These are phyloP conservation scores for Chydorus sphaericus DNA, from an alignment of 2,888 invertebrate genomes.

Conservation along the genomic window DNA sequence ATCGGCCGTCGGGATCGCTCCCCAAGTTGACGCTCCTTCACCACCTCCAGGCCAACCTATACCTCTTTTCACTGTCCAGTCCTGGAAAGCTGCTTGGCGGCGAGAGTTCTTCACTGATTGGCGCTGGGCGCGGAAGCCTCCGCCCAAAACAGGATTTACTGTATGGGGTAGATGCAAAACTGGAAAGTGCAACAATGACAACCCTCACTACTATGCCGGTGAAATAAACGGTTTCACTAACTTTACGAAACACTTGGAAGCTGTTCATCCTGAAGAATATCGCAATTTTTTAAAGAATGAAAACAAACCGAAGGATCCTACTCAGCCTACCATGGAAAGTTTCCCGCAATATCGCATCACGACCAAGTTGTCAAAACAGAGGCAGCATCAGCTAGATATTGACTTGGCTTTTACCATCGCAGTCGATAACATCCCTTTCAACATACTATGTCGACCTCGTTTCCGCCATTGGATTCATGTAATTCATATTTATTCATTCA, in stretches of 20 bases:
- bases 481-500: background rate
- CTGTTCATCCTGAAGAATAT: background rate
- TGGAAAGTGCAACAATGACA: background rate
- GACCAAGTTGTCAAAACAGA: background rate
- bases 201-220: too few relatives aligned
- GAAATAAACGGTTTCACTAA: background rate
- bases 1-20: too few relatives aligned
- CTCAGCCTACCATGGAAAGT: background rate
- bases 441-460: background rate
- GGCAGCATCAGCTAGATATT: background rate
- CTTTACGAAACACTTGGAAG: background rate
- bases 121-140: background rate
- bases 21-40: too few relatives aligned
- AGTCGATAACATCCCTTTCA: background rate
- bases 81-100: background rate
- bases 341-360: background rate
- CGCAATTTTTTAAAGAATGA: too few relatives aligned
- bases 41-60: background rate
- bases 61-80: background rate
- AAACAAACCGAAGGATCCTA: background rate
- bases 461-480: background rate
- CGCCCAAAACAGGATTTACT: background rate
- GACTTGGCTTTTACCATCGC: background rate
- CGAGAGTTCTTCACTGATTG: background rate
- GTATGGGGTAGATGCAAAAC: background rate